These are phyloP conservation scores for Maniola jurtina DNA, from an alignment of 1,140 invertebrate species.

Conservation along the genomic window DNA sequence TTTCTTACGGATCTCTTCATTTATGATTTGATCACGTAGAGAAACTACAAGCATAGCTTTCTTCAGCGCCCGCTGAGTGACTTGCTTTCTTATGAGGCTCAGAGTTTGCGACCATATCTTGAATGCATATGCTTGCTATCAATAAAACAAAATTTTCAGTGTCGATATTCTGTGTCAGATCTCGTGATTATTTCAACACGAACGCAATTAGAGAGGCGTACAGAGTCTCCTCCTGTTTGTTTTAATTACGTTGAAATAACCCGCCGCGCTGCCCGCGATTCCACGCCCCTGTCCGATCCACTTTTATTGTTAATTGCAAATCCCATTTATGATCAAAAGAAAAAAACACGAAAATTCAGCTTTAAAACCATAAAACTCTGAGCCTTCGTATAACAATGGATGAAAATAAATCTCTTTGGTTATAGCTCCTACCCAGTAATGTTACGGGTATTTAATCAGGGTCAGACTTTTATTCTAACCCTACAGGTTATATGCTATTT, in stretches of 20 bases:
- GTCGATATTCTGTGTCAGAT: slow-evolving; percentile 55
- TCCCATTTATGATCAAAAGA: slow-evolving; percentile 64
- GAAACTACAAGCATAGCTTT: too few relatives aligned
- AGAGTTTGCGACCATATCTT: too few relatives aligned
- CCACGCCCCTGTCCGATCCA: slow-evolving; percentile 42
- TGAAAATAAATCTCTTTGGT: slow-evolving; percentile 1
- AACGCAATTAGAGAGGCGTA: slow-evolving; percentile 75
- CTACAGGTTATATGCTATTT: too few relatives aligned
- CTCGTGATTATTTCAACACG: slow-evolving; percentile 73
- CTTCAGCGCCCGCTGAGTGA: too few relatives aligned
- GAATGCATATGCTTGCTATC: not conserved
- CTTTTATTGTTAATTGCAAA: slow-evolving; percentile 73
- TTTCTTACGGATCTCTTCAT: too few relatives aligned
- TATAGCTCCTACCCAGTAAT: not conserved
- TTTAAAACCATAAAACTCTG: slow-evolving; percentile 11
- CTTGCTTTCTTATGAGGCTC: not conserved
- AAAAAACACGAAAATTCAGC: slow-evolving; percentile 47
- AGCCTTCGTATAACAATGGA: not conserved
- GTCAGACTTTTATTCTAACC: too few relatives aligned
- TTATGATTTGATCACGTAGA: too few relatives aligned
- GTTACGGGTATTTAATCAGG: not conserved
- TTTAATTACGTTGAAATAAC: slow-evolving; percentile 76
- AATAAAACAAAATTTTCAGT: slow-evolving; percentile 23
- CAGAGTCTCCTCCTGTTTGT: slow-evolving; percentile 71
- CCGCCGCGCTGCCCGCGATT: slow-evolving; percentile 49